Conservation (phyloP, 2,888 invertebrate genomes). For the Tetranychus truncatus region DNA sequence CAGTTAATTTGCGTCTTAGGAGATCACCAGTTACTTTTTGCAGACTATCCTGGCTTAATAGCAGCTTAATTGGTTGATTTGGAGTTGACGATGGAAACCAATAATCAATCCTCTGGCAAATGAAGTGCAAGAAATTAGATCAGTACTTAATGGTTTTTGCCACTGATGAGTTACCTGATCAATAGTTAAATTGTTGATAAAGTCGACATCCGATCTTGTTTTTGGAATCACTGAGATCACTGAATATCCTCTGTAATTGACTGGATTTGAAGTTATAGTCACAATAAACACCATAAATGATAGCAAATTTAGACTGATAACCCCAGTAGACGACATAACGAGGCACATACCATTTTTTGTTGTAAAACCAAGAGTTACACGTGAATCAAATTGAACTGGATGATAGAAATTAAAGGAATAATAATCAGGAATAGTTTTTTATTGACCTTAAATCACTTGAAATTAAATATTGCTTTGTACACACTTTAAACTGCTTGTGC, state of each 20-base stretch:
- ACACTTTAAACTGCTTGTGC: too few species aligned
- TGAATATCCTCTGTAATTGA: neutral
- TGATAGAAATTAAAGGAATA: neutral
- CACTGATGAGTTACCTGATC: neutral
- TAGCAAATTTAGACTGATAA: too few species aligned
- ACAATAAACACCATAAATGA: too few species aligned
- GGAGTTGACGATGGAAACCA: neutral
- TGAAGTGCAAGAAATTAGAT: too few species aligned
- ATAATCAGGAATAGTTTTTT: neutral
- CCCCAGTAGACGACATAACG: too few species aligned
- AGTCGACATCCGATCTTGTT: neutral
- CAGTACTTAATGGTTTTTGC: too few species aligned
- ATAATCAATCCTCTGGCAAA: neutral
- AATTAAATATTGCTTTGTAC: neutral
- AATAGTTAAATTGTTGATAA: neutral
- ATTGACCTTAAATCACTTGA: neutral
- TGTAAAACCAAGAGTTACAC: neutral
- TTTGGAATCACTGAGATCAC: neutral
- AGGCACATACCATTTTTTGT: too few species aligned
- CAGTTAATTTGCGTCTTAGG: too few species aligned
- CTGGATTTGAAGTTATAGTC: too few species aligned
- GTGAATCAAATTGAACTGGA: neutral
- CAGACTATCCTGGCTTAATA: neutral
- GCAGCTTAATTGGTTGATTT: neutral
- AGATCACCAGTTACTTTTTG: neutral